Conservation (phyloP, 2,113 vertebrate species). For the Neotoma lepida region DNA sequence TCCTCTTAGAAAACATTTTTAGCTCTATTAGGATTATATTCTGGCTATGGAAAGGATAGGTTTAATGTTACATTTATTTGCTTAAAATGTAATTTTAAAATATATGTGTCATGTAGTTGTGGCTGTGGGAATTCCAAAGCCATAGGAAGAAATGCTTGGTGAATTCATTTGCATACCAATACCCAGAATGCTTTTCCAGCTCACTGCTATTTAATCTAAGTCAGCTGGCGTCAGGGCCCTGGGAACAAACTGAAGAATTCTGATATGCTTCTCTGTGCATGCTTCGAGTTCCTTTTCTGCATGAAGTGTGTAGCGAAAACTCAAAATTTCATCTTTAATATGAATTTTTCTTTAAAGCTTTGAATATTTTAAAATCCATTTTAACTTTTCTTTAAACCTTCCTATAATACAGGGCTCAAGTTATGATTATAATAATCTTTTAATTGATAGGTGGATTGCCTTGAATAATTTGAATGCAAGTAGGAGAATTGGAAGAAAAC, state of each 20-base stretch:
- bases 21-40: constrained; percentile 40
- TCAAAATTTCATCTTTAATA: constrained; percentile 54
- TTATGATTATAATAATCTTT: constrained; percentile 27
- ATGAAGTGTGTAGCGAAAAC: constrained; percentile 55
- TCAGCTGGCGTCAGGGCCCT: constrained; percentile 79
- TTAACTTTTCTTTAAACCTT: constrained; percentile 58
- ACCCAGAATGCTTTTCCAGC: constrained; percentile 80
- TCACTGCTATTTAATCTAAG: constrained; percentile 78
- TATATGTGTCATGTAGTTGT: constrained; percentile 69
- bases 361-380: constrained; percentile 36
- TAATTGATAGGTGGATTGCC: neutral
- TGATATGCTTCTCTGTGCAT: constrained; percentile 76
- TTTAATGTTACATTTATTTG: constrained; percentile 65
- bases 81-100: constrained; percentile 68
- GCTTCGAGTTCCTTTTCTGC: constrained; percentile 71
- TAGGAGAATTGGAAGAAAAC: neutral
- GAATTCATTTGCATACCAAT: constrained; percentile 77
- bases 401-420: neutral
- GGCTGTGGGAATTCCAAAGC: constrained; percentile 78
- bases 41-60: constrained; percentile 30
- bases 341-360: constrained; percentile 46
- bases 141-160: constrained; percentile 76
- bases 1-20: constrained; percentile 44
- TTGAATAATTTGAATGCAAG: constrained; percentile 12
- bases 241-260: constrained; percentile 73